A percentile compares a stretch with the other conserved stretches of the same genome.
These are phyloP conservation scores for Ricordea florida DNA, from an alignment of 92 coral and sea anemone species.

Conservation along the genomic window DNA sequence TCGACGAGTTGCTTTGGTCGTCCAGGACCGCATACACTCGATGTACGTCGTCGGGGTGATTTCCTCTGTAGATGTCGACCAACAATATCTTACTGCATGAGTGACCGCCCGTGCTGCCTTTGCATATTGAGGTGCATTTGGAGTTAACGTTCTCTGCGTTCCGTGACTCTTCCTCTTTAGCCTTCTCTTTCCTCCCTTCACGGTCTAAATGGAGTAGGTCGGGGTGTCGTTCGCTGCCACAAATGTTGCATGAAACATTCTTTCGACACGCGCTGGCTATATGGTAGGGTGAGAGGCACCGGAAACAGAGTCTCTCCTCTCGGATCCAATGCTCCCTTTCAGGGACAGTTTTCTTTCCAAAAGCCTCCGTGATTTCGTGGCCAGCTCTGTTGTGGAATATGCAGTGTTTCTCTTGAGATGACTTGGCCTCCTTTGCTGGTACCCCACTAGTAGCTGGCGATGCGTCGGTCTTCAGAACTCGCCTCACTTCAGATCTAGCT, in stretches of 20 bases:
- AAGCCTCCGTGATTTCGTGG: not conserved
- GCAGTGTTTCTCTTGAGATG: not conserved
- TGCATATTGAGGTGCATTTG: slow-evolving; percentile 32
- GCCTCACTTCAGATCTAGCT: not conserved
- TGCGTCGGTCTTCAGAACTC: not conserved
- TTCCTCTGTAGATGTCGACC: not conserved
- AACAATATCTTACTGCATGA: slow-evolving; percentile 37
- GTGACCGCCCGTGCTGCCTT: slow-evolving; percentile 6
- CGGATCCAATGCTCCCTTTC: slow-evolving; percentile 17
- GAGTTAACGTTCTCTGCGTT: not conserved
- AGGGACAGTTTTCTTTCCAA: slow-evolving; percentile 2
- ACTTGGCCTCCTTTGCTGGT: not conserved
- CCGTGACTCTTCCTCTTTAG: not conserved
- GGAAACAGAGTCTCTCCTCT: slow-evolving; percentile 16
- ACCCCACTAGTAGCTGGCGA: not conserved
- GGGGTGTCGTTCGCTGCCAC: slow-evolving; percentile 27
- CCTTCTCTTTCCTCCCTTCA: not conserved
- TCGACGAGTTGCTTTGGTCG: slow-evolving; percentile 52
- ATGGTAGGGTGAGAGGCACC: slow-evolving; percentile 9
- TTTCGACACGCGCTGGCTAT: slow-evolving; percentile 20
- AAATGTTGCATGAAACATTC: slow-evolving; percentile 10
- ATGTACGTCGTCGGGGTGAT: not conserved
- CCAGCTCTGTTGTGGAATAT: slow-evolving; percentile 3
- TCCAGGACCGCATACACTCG: slow-evolving; percentile 24
- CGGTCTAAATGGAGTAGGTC: slow-evolving; percentile 17